A percentile compares a stretch with the other conserved stretches of the same genome.
Conservation (phyloP, 2,888 invertebrate species). For the Dasypogon diadema region DNA sequence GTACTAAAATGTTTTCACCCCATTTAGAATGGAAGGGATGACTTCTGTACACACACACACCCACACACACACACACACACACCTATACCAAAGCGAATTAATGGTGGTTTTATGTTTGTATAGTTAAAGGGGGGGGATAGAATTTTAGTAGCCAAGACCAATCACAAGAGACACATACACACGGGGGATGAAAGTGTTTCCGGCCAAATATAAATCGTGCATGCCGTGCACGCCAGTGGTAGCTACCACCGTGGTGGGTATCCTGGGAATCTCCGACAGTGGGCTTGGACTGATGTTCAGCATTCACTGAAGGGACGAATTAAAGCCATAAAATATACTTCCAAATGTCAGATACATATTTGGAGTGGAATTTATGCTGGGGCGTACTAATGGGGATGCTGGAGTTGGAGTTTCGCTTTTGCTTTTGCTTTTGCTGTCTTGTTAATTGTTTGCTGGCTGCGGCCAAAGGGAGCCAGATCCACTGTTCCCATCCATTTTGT, state of each 20-base stretch:
- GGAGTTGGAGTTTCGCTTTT: conserved; percentile 6
- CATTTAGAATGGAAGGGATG: conserved; percentile 31
- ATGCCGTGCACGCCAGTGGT: background rate
- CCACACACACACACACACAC: too few species aligned
- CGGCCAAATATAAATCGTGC: conserved; percentile 12
- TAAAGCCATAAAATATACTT: conserved; percentile 24
- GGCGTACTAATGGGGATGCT: conserved; percentile 16
- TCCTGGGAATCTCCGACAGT: conserved; percentile 31
- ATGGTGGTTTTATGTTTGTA: conserved; percentile 38
- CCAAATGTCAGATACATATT: conserved; percentile 48
- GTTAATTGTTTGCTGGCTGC: conserved; percentile 22
- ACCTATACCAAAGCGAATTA: background rate
- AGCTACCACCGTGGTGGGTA: conserved; percentile 2
- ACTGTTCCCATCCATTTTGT: background rate
- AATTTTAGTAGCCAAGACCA: conserved; percentile 54
- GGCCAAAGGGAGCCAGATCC: background rate
- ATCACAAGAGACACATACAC: conserved; percentile 41
- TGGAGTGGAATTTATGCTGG: conserved; percentile 38
- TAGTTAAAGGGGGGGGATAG: conserved; percentile 54
- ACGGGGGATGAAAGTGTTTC: conserved; percentile 51
- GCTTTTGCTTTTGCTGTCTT: conserved; percentile 10
- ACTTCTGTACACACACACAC: conserved; percentile 9
- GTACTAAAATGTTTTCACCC: conserved; percentile 49
- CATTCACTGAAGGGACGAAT: conserved; percentile 38
- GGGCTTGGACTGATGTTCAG: background rate